A percentile compares a stretch with the other conserved stretches of the same genome.
These are phyloP conservation scores for Daphoenositta chrysoptera DNA, from an alignment of 2,113 vertebrate genomes.

Conservation along the genomic window DNA sequence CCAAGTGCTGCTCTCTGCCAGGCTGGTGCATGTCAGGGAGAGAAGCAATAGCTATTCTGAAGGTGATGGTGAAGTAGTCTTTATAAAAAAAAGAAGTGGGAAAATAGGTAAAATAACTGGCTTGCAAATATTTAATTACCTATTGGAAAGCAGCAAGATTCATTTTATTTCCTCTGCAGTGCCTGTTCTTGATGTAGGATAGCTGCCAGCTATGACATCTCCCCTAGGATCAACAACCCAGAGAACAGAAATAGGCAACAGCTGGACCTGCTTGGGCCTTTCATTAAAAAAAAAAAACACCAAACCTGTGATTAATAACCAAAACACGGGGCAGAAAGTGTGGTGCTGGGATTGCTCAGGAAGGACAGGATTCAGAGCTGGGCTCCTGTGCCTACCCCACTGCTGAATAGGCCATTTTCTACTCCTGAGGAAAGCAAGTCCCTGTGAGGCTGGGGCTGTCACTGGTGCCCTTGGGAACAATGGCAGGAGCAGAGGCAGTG, in stretches of 20 bases:
- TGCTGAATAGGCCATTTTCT: not conserved
- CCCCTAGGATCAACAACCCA: not conserved
- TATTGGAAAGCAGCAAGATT: not conserved
- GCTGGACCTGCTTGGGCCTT: not conserved
- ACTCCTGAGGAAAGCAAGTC: not conserved
- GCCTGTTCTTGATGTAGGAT: not conserved
- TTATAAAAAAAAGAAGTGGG: not conserved
- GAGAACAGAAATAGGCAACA: not conserved
- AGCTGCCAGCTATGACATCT: slow-evolving; percentile 25
- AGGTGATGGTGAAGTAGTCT: not conserved
- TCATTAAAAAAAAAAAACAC: not conserved
- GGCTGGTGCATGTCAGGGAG: not conserved
- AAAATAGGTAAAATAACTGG: not conserved
- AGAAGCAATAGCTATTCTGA: not conserved
- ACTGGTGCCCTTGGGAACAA: fast-evolving
- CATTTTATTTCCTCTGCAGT: not conserved
- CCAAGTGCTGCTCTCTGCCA: not conserved
- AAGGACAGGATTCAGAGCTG: not conserved
- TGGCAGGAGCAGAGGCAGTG: fast-evolving
- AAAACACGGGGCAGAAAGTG: not conserved
- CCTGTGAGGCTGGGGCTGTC: too few species aligned
- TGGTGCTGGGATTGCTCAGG: not conserved
- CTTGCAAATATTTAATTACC: not conserved
- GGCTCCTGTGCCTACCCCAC: not conserved
- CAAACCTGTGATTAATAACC: not conserved